Percentiles rank a stretch among this genome's conserved stretches.
Evolutionary conservation across 2,888 invertebrate species (phyloP).

Genomic region (Gryllus longicercus): DNA sequence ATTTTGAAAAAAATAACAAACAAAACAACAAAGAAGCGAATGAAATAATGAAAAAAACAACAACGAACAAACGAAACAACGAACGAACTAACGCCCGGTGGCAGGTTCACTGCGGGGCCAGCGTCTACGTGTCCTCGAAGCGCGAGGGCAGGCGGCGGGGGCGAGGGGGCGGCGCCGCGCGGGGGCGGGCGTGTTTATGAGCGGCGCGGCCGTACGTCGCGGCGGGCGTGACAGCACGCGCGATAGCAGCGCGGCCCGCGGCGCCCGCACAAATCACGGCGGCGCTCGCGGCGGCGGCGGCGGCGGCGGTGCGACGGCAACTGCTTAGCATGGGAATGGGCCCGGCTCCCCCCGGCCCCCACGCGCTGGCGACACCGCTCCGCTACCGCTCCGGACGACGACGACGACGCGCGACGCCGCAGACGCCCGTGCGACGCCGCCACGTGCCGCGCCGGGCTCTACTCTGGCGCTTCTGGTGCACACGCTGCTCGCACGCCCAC

Average conservation of each 20-base stretch:
- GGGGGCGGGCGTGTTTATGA: conserved; percentile 17
- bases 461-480: too few relatives aligned
- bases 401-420: not conserved
- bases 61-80: too few relatives aligned
- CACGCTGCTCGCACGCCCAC: too few relatives aligned
- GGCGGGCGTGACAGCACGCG: not conserved
- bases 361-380: too few relatives aligned
- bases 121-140: too few relatives aligned
- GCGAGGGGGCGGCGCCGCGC: not conserved
- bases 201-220: conserved; percentile 17
- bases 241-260: conserved; percentile 17
- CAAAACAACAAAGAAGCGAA: too few relatives aligned
- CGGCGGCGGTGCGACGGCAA: not conserved
- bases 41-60: too few relatives aligned
- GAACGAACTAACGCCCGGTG: too few relatives aligned
- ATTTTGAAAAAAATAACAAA: too few relatives aligned
- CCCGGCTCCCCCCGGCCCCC: too few relatives aligned
- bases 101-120: too few relatives aligned
- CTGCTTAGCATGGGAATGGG: not conserved
- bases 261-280: not conserved
- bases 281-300: conserved; percentile 4
- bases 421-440: not conserved
- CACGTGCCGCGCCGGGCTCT: not conserved
- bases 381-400: not conserved
- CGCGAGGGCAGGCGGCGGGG: too few relatives aligned